Conservation (phyloP, 2,797 vertebrate genomes). For the Distichodus sexfasciatus region DNA sequence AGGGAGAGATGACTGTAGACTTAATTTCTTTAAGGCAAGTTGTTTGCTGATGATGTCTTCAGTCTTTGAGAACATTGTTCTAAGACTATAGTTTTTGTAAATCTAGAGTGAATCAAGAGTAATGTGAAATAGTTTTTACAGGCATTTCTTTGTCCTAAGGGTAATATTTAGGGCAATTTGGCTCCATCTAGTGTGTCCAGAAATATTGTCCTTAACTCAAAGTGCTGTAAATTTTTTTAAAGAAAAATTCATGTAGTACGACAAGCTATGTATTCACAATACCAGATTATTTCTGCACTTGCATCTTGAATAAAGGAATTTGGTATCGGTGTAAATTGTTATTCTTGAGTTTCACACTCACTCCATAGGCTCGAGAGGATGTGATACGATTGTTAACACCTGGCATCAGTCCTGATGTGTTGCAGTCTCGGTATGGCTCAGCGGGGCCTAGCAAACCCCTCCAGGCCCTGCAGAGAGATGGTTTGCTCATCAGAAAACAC, state of each 20-base stretch:
- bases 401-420: slow-evolving; percentile 79
- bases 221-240: too few relatives aligned
- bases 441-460: slow-evolving; percentile 81
- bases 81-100: too few relatives aligned
- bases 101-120: too few relatives aligned
- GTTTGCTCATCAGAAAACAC: slow-evolving; percentile 76
- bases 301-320: too few relatives aligned
- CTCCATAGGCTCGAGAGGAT: slow-evolving; percentile 87
- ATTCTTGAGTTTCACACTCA: neutral
- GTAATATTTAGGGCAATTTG: neutral
- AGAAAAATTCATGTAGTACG: too few relatives aligned
- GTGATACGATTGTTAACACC: slow-evolving; percentile 91
- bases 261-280: too few relatives aligned
- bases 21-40: neutral
- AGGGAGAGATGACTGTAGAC: neutral
- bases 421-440: slow-evolving; percentile 87
- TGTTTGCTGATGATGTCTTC: neutral
- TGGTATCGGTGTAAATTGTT: neutral
- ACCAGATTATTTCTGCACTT: too few relatives aligned
- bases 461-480: slow-evolving; percentile 87
- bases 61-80: neutral
- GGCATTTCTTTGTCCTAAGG: neutral
- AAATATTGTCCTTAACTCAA: neutral
- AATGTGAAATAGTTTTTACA: too few relatives aligned
- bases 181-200: slow-evolving; percentile 35